phyloP scores from a whole-genome alignment of 2,113 vertebrate genomes.

The Excalfactoria chinensis region DNA sequence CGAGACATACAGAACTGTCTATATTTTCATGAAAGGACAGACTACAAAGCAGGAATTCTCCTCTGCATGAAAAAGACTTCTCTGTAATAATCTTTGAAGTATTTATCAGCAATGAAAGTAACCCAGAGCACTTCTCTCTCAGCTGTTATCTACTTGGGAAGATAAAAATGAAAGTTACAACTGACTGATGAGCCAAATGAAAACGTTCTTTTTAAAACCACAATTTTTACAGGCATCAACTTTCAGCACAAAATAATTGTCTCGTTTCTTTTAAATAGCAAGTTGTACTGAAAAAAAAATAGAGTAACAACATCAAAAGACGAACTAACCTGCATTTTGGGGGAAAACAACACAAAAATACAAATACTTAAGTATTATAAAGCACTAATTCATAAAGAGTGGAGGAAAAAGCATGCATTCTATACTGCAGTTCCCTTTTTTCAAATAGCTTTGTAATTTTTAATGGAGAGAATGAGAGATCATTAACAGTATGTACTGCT shows the following conservation, averaged over 20 bases:
- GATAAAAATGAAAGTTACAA: background rate
- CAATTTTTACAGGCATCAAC: background rate
- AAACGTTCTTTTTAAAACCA: background rate
- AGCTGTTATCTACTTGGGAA: constrained; percentile 5
- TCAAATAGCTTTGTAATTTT: background rate
- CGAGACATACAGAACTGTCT: background rate
- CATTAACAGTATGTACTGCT: background rate
- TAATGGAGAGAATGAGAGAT: background rate
- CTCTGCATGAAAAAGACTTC: background rate
- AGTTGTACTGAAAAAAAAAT: background rate
- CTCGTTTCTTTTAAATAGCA: background rate
- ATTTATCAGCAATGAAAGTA: constrained; percentile 11
- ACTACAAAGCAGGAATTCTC: background rate
- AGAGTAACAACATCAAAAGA: background rate
- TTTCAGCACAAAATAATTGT: background rate
- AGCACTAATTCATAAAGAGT: background rate
- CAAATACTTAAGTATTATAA: background rate
- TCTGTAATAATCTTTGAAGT: constrained; percentile 24
- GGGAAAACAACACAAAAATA: background rate
- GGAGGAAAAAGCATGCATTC: background rate
- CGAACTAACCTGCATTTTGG: background rate
- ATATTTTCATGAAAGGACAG: background rate
- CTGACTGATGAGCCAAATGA: background rate
- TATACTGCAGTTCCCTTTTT: background rate
- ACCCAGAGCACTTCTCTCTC: background rate